phyloP scores from a whole-genome alignment of 2,888 invertebrate species.

The Plagodis pulveraria region DNA sequence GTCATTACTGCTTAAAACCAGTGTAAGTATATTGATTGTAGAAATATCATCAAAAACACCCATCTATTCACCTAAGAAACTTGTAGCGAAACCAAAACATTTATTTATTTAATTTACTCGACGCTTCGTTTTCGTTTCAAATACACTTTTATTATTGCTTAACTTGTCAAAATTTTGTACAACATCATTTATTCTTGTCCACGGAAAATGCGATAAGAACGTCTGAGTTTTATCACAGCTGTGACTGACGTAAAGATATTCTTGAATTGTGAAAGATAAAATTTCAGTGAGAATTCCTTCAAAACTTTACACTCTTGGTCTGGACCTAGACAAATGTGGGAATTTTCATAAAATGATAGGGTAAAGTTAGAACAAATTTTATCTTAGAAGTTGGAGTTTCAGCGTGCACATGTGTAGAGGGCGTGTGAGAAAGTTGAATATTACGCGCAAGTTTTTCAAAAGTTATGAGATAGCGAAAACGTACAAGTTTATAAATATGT shows the following conservation, averaged over 20 bases:
- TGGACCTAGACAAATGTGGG: slow-evolving; percentile 29
- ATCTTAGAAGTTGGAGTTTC: slow-evolving; percentile 12
- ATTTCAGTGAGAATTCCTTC: slow-evolving; percentile 26
- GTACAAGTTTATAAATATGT: background rate
- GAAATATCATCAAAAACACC: too few relatives aligned
- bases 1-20: too few relatives aligned
- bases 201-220: slow-evolving; percentile 29
- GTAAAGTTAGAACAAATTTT: slow-evolving; percentile 23
- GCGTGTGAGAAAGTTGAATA: slow-evolving; percentile 18
- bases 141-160: slow-evolving; percentile 31
- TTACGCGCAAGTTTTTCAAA: slow-evolving; percentile 11
- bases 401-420: slow-evolving; percentile 10
- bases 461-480: background rate
- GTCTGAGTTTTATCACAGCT: slow-evolving; percentile 33
- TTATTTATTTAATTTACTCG: slow-evolving; percentile 2
- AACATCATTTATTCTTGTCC: slow-evolving; percentile 37
- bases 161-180: slow-evolving; percentile 35
- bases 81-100: background rate
- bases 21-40: too few relatives aligned
- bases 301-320: slow-evolving; percentile 18
- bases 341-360: slow-evolving; percentile 26
- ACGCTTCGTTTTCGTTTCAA: slow-evolving; percentile 18
- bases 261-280: slow-evolving; percentile 26
- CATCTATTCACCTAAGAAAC: too few relatives aligned
- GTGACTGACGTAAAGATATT: slow-evolving; percentile 30